Evolutionary conservation across 2,797 vertebrate genomes (phyloP), one percentile per base, ranked within the genome.

Genomic region (Lindbergichthys nudifrons): DNA sequence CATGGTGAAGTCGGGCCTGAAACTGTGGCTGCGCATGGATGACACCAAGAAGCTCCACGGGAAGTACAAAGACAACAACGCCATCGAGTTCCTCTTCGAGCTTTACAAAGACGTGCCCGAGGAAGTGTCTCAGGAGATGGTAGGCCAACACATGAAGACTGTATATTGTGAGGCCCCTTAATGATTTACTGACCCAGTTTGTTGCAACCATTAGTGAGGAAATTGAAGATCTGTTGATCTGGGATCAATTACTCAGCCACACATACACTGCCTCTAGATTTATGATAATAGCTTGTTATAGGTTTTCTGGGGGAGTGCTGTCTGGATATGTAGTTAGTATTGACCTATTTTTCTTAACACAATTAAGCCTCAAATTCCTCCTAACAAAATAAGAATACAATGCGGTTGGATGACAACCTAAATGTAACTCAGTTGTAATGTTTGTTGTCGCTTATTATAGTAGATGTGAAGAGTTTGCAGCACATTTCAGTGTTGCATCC

Each of bases 121-220:
- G 90, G 97, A 99, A 91, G 98, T 99, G 92, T 96, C 97, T 0
- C 98, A 99, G 92, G 98, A 99, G 93, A 99, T 99, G 98, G 98
- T 99, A 90, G 89, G 96, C 48, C 11, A 3, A 50, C 48, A 15
- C 51, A 0, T 26, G 1, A 36, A 21, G 26, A 69, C 51, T 0
- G 2, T 13, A 4, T 14, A 39, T 5, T 26, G 0, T 21, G 19
- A 73, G 42, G 57, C 70, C 23, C 10, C 48, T 52, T 30, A 16
- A 52, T 13, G 47, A 32, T 43, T 47, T 15, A 8, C 51, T 67
- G 67, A 48, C 45, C 61, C 71, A 41, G 39, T 73, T 70, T 61
- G 57, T 32, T 16, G 64, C 53, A 26, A 68, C 61, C 63, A 62
- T 84, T 86, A 70, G 68, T 3, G 74, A 77, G 80, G 68, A 81